Evolutionary conservation across 2,113 vertebrate genomes (phyloP).

Genomic region (Gallinago paraguaiae): DNA sequence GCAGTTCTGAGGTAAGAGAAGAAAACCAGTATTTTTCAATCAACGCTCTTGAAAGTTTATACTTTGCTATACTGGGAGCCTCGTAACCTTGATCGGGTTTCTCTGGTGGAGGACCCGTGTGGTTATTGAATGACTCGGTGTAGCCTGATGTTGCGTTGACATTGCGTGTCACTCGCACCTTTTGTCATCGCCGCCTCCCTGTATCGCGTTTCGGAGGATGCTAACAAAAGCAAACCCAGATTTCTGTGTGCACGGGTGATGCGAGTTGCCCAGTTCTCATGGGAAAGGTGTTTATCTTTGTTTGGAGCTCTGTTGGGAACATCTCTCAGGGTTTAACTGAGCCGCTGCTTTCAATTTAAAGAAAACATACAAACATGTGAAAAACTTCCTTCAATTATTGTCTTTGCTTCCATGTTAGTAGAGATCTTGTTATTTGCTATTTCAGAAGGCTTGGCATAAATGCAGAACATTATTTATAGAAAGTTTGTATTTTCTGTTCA

Average conservation of each 20-base stretch:
- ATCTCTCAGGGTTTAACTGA: not conserved
- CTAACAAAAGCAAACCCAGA: not conserved
- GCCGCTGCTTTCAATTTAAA: not conserved
- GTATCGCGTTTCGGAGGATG: not conserved
- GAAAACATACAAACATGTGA: not conserved
- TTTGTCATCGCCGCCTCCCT: not conserved
- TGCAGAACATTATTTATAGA: not conserved
- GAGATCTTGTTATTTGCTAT: not conserved
- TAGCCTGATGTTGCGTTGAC: not conserved
- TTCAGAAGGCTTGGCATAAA: not conserved
- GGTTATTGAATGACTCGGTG: not conserved
- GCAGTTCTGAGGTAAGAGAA: not conserved
- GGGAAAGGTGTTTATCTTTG: not conserved
- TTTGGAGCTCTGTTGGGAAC: not conserved
- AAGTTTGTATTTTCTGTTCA: not conserved
- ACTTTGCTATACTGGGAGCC: not conserved
- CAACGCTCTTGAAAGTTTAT: not conserved
- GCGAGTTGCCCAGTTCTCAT: not conserved
- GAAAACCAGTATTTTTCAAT: not conserved
- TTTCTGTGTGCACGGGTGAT: not conserved
- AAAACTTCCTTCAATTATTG: not conserved
- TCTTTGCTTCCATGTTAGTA: not conserved
- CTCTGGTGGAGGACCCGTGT: not conserved
- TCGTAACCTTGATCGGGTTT: not conserved
- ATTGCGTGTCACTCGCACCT: not conserved